Evolutionary conservation across 2,888 invertebrate genomes (phyloP).

Genomic region (Watsonalla binaria): DNA sequence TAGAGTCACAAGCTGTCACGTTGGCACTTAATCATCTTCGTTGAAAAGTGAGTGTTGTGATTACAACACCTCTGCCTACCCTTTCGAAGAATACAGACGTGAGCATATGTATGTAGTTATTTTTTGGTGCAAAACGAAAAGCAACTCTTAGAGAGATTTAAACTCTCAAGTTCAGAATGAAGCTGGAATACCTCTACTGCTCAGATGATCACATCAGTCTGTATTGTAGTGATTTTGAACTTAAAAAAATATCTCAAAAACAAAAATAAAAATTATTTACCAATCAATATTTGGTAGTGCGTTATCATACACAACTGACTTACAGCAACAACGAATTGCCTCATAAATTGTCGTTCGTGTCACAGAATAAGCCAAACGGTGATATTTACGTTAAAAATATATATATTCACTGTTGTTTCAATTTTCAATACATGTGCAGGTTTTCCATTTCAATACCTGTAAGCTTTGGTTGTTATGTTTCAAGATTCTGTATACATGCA

Average conservation of each 20-base stretch:
- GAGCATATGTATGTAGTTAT: too few relatives aligned
- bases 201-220: too few relatives aligned
- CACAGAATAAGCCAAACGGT: conserved; percentile 19
- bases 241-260: not conserved
- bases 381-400: conserved; percentile 18
- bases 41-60: too few relatives aligned
- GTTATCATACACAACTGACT: conserved; percentile 51
- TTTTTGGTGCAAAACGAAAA: too few relatives aligned
- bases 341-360: conserved; percentile 43
- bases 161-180: too few relatives aligned
- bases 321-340: conserved; percentile 41
- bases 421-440: not conserved
- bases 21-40: too few relatives aligned
- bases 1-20: too few relatives aligned
- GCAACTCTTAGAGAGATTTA: too few relatives aligned
- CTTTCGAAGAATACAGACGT: too few relatives aligned
- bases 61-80: too few relatives aligned
- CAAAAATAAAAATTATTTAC: conserved; percentile 27
- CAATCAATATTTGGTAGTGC: conserved; percentile 31
- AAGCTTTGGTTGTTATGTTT: not conserved
- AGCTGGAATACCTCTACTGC: too few relatives aligned
- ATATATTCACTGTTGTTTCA: conserved; percentile 8
- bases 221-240: too few relatives aligned
- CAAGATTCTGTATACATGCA: not conserved
- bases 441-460: not conserved